Conservation (phyloP, 2,797 vertebrate species). For the Mormyrus proboscirostris region DNA sequence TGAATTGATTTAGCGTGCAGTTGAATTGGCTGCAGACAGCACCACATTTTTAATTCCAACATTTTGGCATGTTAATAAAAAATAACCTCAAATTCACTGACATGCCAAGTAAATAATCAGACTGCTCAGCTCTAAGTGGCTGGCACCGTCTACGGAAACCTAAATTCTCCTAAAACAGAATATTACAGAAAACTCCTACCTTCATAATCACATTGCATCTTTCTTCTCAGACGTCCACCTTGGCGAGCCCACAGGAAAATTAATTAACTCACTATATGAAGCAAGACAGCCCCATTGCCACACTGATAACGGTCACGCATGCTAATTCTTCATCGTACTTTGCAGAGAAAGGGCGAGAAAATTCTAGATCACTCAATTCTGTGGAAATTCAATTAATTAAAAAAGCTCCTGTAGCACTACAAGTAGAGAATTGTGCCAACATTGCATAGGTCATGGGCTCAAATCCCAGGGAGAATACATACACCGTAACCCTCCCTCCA, state of each 20-base stretch:
- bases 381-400: slow-evolving; percentile 33
- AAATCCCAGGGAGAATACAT: neutral
- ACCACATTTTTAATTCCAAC: neutral
- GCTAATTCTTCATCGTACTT: slow-evolving; percentile 31
- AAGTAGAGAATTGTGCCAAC: neutral
- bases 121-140: neutral
- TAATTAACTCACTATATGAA: slow-evolving; percentile 21
- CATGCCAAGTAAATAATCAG: slow-evolving; percentile 6
- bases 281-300: slow-evolving; percentile 31
- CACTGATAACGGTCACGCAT: slow-evolving; percentile 31
- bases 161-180: neutral
- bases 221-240: slow-evolving; percentile 14
- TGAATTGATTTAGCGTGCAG: slow-evolving; percentile 11
- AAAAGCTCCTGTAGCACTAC: neutral
- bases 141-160: neutral
- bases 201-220: slow-evolving; percentile 2
- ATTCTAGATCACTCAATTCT: slow-evolving; percentile 33
- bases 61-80: neutral
- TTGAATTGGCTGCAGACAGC: neutral
- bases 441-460: neutral
- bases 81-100: neutral
- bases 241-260: slow-evolving; percentile 27
- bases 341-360: slow-evolving; percentile 33
- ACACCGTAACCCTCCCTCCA: neutral
- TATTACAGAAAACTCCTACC: neutral